These are phyloP conservation scores for Picus viridis DNA, from an alignment of 2,797 vertebrate species.

Conservation along the genomic window DNA sequence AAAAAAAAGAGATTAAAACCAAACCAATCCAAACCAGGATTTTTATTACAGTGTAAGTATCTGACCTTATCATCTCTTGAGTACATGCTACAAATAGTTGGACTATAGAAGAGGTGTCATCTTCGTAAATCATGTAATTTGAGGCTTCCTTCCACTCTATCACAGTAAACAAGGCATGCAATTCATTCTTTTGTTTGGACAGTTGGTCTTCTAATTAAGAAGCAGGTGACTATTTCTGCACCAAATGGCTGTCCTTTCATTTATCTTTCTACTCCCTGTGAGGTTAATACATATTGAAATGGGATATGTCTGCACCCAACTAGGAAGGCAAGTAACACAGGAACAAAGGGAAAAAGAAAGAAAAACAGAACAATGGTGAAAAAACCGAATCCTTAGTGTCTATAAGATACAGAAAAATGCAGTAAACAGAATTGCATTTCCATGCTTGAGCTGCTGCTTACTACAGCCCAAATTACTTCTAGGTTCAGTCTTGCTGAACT, in stretches of 20 bases:
- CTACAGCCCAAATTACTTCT: not conserved
- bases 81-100: not conserved
- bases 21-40: not conserved
- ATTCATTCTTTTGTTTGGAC: conserved; percentile 48
- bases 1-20: not conserved
- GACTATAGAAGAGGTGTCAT: conserved; percentile 22
- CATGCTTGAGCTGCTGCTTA: not conserved
- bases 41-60: conserved; percentile 16
- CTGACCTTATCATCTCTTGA: conserved; percentile 14
- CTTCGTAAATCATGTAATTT: conserved; percentile 63
- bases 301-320: not conserved
- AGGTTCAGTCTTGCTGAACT: not conserved
- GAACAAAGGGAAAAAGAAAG: not conserved
- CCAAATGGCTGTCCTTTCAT: conserved; percentile 41
- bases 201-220: conserved; percentile 56
- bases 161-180: conserved; percentile 42
- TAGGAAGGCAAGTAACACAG: not conserved
- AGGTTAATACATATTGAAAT: conserved; percentile 30
- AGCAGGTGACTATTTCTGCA: conserved; percentile 47
- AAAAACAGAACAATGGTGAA: not conserved
- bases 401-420: not conserved
- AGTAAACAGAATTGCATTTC: not conserved
- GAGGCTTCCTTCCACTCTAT: conserved; percentile 52
- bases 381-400: not conserved
- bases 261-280: not conserved